phyloP scores from a whole-genome alignment of 2,888 invertebrate genomes.

The Tetheella fluctuosa region DNA sequence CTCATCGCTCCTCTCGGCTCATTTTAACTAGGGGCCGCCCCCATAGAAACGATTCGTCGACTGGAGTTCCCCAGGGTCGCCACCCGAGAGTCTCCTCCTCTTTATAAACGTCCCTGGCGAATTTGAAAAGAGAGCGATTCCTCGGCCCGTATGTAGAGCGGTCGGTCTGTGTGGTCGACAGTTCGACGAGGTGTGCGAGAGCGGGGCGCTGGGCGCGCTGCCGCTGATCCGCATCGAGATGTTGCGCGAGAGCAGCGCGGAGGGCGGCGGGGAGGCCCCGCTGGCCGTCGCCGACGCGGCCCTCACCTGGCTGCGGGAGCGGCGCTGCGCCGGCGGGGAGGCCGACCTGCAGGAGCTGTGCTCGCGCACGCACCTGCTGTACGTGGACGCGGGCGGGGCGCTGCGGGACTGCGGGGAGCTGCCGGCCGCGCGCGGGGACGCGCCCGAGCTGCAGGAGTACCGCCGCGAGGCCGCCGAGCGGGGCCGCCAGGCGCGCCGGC shows the following conservation, averaged over 20 bases:
- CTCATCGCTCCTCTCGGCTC: no score
- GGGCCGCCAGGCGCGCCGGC: constrained; percentile 54
- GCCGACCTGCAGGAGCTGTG: constrained; percentile 68
- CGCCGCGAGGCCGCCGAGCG: constrained; percentile 79
- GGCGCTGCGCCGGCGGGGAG: constrained; percentile 32
- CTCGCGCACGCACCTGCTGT: constrained; percentile 90
- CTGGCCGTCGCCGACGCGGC: constrained; percentile 86
- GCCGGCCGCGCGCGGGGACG: constrained; percentile 86
- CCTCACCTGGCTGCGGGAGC: constrained; percentile 85
- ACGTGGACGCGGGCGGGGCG: constrained; percentile 89
- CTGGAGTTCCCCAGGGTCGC: no score
- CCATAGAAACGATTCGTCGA: no score
- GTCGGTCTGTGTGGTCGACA: constrained; percentile 53
- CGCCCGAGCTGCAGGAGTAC: constrained; percentile 91
- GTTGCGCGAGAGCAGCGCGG: constrained; percentile 88
- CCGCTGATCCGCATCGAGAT: constrained; percentile 89
- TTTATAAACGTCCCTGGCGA: no score
- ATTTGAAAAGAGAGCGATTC: no score
- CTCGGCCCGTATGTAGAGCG: no score
- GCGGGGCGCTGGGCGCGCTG: constrained; percentile 86
- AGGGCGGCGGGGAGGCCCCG: constrained; percentile 84
- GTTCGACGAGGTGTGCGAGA: constrained; percentile 87
- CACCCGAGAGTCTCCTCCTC: no score
- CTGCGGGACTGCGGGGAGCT: constrained; percentile 92
- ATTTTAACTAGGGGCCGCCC: no score